A percentile compares a stretch with the other conserved stretches of the same genome.
phyloP scores from a whole-genome alignment of 2,797 vertebrate genomes.

The Spea hammondii region DNA sequence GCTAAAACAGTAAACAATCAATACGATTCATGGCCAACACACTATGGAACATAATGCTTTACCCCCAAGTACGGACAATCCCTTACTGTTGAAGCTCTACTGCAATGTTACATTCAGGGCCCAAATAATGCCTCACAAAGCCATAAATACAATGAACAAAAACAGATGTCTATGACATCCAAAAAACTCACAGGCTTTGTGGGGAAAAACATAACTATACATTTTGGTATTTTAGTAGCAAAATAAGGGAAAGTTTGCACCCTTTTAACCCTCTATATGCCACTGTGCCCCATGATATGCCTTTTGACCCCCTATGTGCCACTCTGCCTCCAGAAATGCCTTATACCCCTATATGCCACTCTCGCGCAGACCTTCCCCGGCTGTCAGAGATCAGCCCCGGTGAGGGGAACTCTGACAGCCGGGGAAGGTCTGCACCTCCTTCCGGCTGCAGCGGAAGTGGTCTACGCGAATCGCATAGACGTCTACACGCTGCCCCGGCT shows the following conservation, averaged over 20 bases:
- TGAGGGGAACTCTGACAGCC: no score
- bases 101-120: slow-evolving; percentile 5
- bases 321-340: no score
- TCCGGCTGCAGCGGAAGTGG: no score
- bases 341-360: no score
- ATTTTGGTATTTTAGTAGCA: neutral
- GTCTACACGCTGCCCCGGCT: no score
- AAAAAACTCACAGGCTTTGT: neutral
- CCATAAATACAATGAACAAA: slow-evolving; percentile 23
- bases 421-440: no score
- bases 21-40: slow-evolving; percentile 50
- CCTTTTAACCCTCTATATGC: no score
- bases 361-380: no score
- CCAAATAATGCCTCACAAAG: neutral
- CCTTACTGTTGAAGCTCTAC: slow-evolving; percentile 19
- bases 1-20: slow-evolving; percentile 53
- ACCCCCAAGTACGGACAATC: slow-evolving; percentile 29
- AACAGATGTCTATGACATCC: neutral
- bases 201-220: neutral
- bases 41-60: slow-evolving; percentile 20
- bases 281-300: no score
- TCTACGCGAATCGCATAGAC: no score
- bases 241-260: neutral
- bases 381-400: no score
- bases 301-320: no score